A percentile compares a stretch with the other conserved stretches of the same genome.
Conservation (phyloP, 2,113 vertebrate species). For the Salminus brasiliensis region DNA sequence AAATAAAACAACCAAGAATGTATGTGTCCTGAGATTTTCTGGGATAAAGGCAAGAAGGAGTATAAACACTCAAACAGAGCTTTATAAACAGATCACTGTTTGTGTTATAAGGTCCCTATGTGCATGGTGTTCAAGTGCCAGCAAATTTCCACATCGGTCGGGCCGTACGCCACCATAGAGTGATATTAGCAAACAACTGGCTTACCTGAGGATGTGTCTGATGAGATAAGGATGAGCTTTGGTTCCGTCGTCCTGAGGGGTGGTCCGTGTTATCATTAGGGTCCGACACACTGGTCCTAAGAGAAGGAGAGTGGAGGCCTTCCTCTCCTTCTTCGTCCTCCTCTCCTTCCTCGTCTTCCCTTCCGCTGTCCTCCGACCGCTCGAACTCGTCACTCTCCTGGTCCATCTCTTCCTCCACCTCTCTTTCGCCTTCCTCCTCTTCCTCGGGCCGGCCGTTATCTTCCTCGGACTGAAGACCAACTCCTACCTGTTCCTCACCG, state of each 20-base stretch:
- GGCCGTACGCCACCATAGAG: too few species aligned
- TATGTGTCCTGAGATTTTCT: too few species aligned
- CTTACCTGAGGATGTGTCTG: conserved; percentile 35
- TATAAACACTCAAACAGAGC: too few species aligned
- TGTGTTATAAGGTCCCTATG: too few species aligned
- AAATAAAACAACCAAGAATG: too few species aligned
- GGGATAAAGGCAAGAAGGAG: too few species aligned
- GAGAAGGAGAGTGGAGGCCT: conserved; percentile 68
- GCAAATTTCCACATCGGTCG: too few species aligned
- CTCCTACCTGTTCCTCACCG: conserved; percentile 67
- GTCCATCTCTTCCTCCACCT: conserved; percentile 98
- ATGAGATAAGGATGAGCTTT: conserved; percentile 75
- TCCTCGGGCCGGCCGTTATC: conserved; percentile 71
- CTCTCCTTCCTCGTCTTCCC: conserved; percentile 84
- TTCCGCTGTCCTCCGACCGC: conserved; percentile 91
- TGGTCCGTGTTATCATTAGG: conserved; percentile 84
- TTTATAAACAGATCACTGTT: too few species aligned
- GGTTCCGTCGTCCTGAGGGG: conserved; percentile 82
- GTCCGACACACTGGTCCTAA: conserved; percentile 85
- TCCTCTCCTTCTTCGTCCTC: conserved; percentile 86
- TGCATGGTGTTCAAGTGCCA: too few species aligned
- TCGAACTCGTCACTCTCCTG: conserved; percentile 98
- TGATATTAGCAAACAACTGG: background rate
- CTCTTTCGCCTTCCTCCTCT: conserved; percentile 81
- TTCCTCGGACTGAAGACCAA: conserved; percentile 61